Conservation (phyloP, 2,888 invertebrate species). For the Rugalucina vietnamica region DNA sequence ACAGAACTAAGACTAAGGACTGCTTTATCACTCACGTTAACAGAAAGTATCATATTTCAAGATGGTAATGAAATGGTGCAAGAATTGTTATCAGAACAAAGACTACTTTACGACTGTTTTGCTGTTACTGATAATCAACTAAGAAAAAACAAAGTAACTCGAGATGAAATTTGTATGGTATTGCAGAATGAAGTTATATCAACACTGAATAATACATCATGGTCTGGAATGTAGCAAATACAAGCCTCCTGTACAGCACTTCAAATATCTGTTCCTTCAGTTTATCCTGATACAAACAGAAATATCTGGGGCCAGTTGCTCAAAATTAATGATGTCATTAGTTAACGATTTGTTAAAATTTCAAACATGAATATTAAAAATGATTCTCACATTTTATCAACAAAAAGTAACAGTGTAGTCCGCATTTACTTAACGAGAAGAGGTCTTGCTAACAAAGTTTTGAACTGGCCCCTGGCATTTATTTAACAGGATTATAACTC, state of each 20-base stretch:
- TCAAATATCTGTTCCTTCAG: slow-evolving; percentile 16
- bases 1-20: slow-evolving; percentile 31
- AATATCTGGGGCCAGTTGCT: no score
- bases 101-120: slow-evolving; percentile 13
- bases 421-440: no score
- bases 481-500: no score
- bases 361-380: no score
- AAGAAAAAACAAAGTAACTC: not conserved
- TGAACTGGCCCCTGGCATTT: no score
- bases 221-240: slow-evolving; percentile 39
- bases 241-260: slow-evolving; percentile 16
- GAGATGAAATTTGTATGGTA: slow-evolving; percentile 18
- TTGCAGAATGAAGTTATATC: slow-evolving; percentile 13
- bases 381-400: no score
- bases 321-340: no score
- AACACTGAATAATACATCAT: slow-evolving; percentile 1
- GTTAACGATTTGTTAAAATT: no score
- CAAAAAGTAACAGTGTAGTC: no score
- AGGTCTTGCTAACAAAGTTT: no score
- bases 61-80: not conserved
- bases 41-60: not conserved
- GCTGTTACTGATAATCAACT: not conserved
- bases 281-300: slow-evolving; percentile 37
- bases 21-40: slow-evolving; percentile 16
- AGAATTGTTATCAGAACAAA: slow-evolving; percentile 16